Evolutionary conservation across 1,140 invertebrate species (phyloP).

Genomic region (Acromyrmex heyeri): DNA sequence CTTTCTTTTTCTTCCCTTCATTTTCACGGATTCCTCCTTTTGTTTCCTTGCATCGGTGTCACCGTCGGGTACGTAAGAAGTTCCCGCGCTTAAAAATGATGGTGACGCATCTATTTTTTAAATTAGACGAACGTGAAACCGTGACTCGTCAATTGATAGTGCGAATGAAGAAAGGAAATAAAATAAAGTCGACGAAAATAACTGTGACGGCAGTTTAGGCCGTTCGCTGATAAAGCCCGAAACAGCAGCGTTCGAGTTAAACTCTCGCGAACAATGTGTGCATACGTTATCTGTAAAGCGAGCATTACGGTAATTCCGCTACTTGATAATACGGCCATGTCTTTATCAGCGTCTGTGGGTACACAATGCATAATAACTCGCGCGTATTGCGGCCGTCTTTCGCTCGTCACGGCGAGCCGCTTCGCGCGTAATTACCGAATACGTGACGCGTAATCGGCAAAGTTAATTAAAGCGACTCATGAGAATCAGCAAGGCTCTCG

Average conservation of each 20-base stretch:
- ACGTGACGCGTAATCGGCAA: slow-evolving; percentile 35
- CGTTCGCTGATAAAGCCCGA: slow-evolving; percentile 16
- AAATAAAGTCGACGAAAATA: neutral
- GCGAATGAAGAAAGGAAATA: neutral
- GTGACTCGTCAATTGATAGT: neutral
- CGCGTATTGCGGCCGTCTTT: slow-evolving; percentile 46
- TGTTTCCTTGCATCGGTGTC: slow-evolving; percentile 59
- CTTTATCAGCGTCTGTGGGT: slow-evolving; percentile 66
- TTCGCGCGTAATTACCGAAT: slow-evolving; percentile 55
- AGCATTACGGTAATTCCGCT: slow-evolving; percentile 69
- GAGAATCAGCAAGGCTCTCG: slow-evolving; percentile 19
- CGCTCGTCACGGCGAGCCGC: slow-evolving; percentile 28
- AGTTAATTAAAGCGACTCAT: slow-evolving; percentile 63
- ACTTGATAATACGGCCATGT: slow-evolving; percentile 63
- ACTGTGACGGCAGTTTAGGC: neutral
- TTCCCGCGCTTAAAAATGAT: neutral
- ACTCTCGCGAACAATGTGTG: slow-evolving; percentile 32
- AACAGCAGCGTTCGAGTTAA: slow-evolving; percentile 23
- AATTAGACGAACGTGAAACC: neutral
- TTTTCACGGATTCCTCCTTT: slow-evolving; percentile 42
- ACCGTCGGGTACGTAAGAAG: neutral
- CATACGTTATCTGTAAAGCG: slow-evolving; percentile 63
- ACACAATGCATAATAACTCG: slow-evolving; percentile 24
- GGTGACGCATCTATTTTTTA: slow-evolving; percentile 1
- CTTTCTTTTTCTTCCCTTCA: slow-evolving; percentile 25